These are phyloP conservation scores for Apamea sordens DNA, from an alignment of 2,888 invertebrate genomes.

Conservation along the genomic window DNA sequence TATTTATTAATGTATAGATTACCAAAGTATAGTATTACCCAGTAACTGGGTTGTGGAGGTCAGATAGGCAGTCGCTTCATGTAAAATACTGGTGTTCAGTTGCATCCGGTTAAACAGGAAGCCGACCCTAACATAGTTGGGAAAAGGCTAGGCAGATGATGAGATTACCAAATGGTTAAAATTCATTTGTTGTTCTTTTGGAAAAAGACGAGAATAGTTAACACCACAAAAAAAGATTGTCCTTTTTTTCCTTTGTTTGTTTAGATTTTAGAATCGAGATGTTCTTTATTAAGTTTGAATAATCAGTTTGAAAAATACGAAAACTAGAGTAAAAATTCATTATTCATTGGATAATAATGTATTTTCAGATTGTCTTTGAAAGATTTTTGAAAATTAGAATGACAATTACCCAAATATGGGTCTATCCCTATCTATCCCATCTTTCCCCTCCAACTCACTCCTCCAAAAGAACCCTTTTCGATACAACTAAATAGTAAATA, in stretches of 20 bases:
- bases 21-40: too few species aligned
- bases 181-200: neutral
- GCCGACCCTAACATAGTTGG: too few species aligned
- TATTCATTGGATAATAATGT: neutral
- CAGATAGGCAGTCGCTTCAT: too few species aligned
- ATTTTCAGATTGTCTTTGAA: neutral
- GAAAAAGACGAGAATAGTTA: neutral
- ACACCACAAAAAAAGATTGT: too few species aligned
- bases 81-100: too few species aligned
- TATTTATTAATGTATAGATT: too few species aligned
- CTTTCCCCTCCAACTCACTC: conserved; percentile 16
- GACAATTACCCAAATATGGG: neutral
- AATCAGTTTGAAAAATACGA: neutral
- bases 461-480: conserved; percentile 4
- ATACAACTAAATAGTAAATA: conserved; percentile 27
- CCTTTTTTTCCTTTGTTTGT: conserved; percentile 5
- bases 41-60: too few species aligned
- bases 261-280: neutral
- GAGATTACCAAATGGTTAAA: neutral
- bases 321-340: neutral
- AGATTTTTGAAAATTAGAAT: neutral
- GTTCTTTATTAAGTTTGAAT: neutral
- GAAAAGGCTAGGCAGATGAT: too few species aligned
- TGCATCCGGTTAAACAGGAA: too few species aligned
- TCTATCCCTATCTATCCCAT: neutral